Conservation (phyloP, 2,888 invertebrate genomes). For the Platycheirus albimanus region DNA sequence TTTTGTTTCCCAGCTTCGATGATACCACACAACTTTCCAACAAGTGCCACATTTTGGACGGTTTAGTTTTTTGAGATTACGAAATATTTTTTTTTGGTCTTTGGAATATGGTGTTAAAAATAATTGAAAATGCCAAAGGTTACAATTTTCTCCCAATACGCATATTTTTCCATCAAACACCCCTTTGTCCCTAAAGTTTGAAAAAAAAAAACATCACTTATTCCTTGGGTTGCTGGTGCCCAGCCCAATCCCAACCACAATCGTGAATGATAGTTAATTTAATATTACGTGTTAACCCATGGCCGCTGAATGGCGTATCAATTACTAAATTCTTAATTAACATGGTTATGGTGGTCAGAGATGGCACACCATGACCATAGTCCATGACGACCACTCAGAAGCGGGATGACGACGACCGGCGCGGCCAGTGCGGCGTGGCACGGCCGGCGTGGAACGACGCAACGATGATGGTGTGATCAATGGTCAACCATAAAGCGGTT, state of each 20-base stretch:
- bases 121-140: too few species aligned
- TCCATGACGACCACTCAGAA: background rate
- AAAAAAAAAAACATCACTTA: background rate
- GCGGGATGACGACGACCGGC: too few species aligned
- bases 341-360: slow-evolving; percentile 1
- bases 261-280: slow-evolving; percentile 1
- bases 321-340: slow-evolving; percentile 26
- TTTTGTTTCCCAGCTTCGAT: too few species aligned
- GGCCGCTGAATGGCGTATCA: slow-evolving; percentile 7
- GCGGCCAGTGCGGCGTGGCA: too few species aligned
- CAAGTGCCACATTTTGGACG: too few species aligned
- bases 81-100: too few species aligned
- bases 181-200: background rate
- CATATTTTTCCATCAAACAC: too few species aligned
- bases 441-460: background rate
- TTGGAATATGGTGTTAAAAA: too few species aligned
- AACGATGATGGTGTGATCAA: background rate
- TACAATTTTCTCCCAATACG: too few species aligned
- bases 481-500: background rate
- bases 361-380: too few species aligned
- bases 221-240: background rate
- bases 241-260: background rate
- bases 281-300: slow-evolving; percentile 26
- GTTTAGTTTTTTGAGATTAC: too few species aligned
- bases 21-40: too few species aligned